Conservation (phyloP, 2,888 invertebrate species). For the Dendrolimus houi region DNA sequence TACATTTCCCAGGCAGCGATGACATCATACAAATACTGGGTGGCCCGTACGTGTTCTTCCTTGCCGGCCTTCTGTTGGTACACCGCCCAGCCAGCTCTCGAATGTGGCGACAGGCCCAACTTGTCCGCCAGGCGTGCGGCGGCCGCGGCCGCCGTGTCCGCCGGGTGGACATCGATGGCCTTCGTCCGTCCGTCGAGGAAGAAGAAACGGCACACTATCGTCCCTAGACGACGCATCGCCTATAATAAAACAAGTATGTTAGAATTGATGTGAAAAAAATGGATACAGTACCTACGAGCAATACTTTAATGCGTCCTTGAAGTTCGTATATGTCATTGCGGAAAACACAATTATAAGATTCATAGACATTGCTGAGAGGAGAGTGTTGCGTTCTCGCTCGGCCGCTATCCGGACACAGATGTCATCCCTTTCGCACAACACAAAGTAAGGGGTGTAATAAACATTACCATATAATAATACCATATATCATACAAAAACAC, state of each 20-base stretch:
- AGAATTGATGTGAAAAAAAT: too few relatives aligned
- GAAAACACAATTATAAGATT: too few relatives aligned
- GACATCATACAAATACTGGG: constrained; percentile 95
- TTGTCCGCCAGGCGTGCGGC: constrained; percentile 92
- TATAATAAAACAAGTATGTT: constrained; percentile 25
- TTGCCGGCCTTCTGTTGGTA: constrained; percentile 91
- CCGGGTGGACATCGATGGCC: constrained; percentile 96
- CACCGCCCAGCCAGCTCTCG: constrained; percentile 94
- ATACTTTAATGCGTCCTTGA: too few relatives aligned
- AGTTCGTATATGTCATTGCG: too few relatives aligned
- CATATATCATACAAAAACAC: too few relatives aligned
- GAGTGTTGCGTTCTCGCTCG: too few relatives aligned
- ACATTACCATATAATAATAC: too few relatives aligned
- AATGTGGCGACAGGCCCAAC: constrained; percentile 82
- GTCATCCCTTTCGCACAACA: too few relatives aligned
- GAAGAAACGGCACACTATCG: constrained; percentile 95
- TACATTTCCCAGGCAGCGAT: constrained; percentile 96
- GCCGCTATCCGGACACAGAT: too few relatives aligned
- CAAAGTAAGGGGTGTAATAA: too few relatives aligned
- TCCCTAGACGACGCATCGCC: constrained; percentile 93
- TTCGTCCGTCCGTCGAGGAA: constrained; percentile 96
- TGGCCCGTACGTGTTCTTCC: constrained; percentile 93
- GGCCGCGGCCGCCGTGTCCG: constrained; percentile 94
- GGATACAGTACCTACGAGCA: too few relatives aligned
- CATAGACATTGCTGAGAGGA: too few relatives aligned